A percentile compares a stretch with the other conserved stretches of the same genome.
phyloP scores from a whole-genome alignment of 2,113 vertebrate species.

The Oreochromis aureus region DNA sequence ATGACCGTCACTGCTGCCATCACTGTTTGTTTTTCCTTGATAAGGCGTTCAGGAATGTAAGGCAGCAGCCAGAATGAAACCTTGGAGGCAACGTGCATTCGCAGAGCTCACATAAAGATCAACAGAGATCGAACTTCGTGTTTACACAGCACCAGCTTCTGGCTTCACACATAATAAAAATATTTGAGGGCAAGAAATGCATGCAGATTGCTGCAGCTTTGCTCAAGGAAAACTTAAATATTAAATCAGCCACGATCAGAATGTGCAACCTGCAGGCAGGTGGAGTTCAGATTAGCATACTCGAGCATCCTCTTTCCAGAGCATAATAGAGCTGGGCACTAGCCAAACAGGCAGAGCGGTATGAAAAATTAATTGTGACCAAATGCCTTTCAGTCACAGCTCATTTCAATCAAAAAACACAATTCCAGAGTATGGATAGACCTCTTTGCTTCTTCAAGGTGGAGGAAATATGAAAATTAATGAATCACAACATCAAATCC shows the following conservation, averaged over 20 bases:
- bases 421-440: not conserved
- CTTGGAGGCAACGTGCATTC: not conserved
- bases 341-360: not conserved
- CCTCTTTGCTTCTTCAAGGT: not conserved
- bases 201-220: not conserved
- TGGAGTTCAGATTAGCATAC: not conserved
- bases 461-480: not conserved
- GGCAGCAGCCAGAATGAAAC: constrained; percentile 7
- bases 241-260: not conserved
- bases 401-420: not conserved
- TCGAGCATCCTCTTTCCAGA: not conserved
- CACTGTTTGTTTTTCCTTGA: constrained; percentile 52
- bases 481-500: not conserved
- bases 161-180: not conserved
- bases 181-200: not conserved
- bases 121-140: not conserved
- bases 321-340: not conserved
- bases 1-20: not conserved
- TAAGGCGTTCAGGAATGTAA: constrained; percentile 58
- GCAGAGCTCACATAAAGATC: not conserved
- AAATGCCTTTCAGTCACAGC: not conserved
- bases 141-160: not conserved
- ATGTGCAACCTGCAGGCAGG: not conserved
- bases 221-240: not conserved
- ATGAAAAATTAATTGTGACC: not conserved